Conservation (phyloP, 2,888 invertebrate genomes). For the Lamellibrachia columna region DNA sequence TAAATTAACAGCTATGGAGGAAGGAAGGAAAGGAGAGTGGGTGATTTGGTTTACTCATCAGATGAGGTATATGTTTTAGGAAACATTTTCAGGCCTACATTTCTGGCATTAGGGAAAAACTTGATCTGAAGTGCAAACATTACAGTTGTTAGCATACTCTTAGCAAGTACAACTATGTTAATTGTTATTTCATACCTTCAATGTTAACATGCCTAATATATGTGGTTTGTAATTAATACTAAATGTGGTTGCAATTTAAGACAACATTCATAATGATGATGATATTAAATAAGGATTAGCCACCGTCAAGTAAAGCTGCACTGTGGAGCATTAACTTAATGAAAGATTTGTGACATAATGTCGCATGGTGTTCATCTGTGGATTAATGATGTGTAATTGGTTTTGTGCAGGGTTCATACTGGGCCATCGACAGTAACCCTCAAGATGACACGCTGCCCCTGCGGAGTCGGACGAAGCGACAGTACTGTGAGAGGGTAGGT, state of each 20-base stretch:
- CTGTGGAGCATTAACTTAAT: neutral
- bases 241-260: neutral
- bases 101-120: neutral
- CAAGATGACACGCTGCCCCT: conserved; percentile 56
- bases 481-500: conserved; percentile 28
- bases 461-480: conserved; percentile 32
- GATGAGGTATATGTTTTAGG: neutral
- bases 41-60: neutral
- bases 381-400: conserved; percentile 24
- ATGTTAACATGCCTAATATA: neutral
- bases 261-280: neutral
- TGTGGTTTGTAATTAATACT: neutral
- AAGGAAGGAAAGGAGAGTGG: neutral
- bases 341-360: neutral
- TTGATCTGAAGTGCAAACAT: neutral
- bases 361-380: neutral
- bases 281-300: neutral
- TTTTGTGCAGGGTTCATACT: conserved; percentile 65
- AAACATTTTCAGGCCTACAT: neutral
- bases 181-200: too few species aligned
- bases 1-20: neutral
- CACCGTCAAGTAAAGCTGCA: neutral
- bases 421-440: conserved; percentile 67
- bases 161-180: too few species aligned
- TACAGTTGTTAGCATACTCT: neutral